Conservation (phyloP, 2,888 invertebrate genomes). For the Rhyacophila evoluta region DNA sequence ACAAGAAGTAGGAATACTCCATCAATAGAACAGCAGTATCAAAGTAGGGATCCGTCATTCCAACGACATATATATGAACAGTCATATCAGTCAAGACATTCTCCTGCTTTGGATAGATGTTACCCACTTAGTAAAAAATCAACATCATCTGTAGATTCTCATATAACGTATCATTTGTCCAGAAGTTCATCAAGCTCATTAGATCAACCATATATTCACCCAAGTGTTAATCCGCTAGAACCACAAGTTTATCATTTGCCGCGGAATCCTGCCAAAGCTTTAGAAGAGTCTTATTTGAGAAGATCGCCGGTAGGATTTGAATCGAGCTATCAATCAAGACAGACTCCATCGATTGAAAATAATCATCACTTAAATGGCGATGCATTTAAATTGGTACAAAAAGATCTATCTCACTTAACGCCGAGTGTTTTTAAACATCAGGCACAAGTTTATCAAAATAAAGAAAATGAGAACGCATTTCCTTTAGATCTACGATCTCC, state of each 20-base stretch:
- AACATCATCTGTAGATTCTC: constrained; percentile 57
- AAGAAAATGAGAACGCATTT: constrained; percentile 56
- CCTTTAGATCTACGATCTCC: constrained; percentile 61
- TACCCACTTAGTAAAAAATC: constrained; percentile 56
- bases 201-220: constrained; percentile 56
- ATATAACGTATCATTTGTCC: constrained; percentile 58
- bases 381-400: constrained; percentile 37
- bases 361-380: constrained; percentile 50
- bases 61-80: constrained; percentile 46
- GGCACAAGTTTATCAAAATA: constrained; percentile 48
- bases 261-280: constrained; percentile 52
- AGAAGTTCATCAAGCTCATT: constrained; percentile 59
- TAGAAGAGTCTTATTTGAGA: constrained; percentile 53
- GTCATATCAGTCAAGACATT: constrained; percentile 41
- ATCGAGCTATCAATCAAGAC: constrained; percentile 47
- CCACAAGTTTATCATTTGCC: constrained; percentile 54
- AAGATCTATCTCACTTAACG: constrained; percentile 48
- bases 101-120: constrained; percentile 52
- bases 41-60: constrained; percentile 47
- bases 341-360: constrained; percentile 51
- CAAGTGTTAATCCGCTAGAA: constrained; percentile 50
- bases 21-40: constrained; percentile 47
- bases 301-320: constrained; percentile 53
- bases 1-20: constrained; percentile 48
- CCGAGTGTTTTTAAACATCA: constrained; percentile 53